These are phyloP conservation scores for Panorpa germanica DNA, from an alignment of 2,888 invertebrate species.

Conservation along the genomic window DNA sequence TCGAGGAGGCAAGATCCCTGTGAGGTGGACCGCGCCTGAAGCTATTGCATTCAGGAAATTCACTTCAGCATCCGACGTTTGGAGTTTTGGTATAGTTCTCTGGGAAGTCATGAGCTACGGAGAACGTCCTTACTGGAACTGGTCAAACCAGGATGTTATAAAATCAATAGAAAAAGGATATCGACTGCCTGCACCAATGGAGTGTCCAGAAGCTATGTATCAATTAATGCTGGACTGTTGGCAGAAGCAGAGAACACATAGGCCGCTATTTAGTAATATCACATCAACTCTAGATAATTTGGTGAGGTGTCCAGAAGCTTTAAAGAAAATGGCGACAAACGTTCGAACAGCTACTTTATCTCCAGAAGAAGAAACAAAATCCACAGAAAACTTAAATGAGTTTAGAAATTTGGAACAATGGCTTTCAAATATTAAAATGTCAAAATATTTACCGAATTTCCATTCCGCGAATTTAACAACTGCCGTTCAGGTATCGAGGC, in stretches of 20 bases:
- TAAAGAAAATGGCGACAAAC: conserved; percentile 50
- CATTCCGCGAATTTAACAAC: conserved; percentile 71
- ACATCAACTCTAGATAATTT: conserved; percentile 91
- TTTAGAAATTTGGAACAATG: too few species aligned
- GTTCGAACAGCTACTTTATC: conserved; percentile 23
- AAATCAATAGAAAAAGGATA: conserved; percentile 97
- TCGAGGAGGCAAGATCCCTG: conserved; percentile 94
- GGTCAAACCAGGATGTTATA: conserved; percentile 99
- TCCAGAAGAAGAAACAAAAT: conserved; percentile 20
- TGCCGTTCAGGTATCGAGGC: conserved; percentile 41
- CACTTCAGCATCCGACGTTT: conserved; percentile 98
- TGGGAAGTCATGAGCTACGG: conserved; percentile 99
- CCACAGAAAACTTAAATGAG: conserved; percentile 7
- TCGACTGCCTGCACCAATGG: conserved; percentile 85
- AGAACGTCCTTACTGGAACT: conserved; percentile 99
- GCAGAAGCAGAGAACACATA: conserved; percentile 92
- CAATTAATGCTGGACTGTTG: conserved; percentile 98
- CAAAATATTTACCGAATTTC: conserved; percentile 85
- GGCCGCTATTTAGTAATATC: conserved; percentile 86
- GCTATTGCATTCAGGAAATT: conserved; percentile 98
- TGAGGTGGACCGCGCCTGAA: conserved; percentile 97
- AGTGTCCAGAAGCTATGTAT: conserved; percentile 95
- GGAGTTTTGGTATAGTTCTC: conserved; percentile 98
- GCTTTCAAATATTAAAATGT: conserved; percentile 93
- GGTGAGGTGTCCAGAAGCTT: conserved; percentile 76